Conservation (phyloP, 2,797 vertebrate species). For the Gambelia wislizenii region DNA sequence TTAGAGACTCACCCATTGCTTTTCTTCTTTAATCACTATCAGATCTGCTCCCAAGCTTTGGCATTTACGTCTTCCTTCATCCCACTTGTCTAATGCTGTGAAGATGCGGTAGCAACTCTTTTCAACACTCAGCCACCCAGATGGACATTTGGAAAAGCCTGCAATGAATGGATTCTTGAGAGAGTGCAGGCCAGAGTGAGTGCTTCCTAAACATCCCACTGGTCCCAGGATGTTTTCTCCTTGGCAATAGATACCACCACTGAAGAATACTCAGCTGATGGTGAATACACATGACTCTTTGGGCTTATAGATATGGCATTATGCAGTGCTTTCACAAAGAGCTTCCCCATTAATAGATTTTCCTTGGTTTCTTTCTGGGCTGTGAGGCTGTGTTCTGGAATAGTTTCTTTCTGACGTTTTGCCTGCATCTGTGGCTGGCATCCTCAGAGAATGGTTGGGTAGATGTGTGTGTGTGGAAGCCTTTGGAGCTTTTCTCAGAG, state of each 20-base stretch:
- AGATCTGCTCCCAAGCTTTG: background rate
- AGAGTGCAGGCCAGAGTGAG: background rate
- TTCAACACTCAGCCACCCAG: background rate
- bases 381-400: no score
- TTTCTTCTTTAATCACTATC: background rate
- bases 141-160: background rate
- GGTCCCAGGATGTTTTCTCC: background rate
- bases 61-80: background rate
- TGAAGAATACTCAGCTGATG: background rate
- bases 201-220: background rate
- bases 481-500: no score
- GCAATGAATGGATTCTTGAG: background rate
- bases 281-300: background rate
- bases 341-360: no score
- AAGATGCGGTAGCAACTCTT: background rate
- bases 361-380: no score
- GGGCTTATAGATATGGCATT: background rate
- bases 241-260: background rate
- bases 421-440: no score
- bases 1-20: background rate
- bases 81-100: background rate
- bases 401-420: no score
- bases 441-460: no score
- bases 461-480: no score
- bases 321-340: background rate